Evolutionary conservation across 2,113 vertebrate species (phyloP).

Genomic region (Halichoeres trimaculatus): DNA sequence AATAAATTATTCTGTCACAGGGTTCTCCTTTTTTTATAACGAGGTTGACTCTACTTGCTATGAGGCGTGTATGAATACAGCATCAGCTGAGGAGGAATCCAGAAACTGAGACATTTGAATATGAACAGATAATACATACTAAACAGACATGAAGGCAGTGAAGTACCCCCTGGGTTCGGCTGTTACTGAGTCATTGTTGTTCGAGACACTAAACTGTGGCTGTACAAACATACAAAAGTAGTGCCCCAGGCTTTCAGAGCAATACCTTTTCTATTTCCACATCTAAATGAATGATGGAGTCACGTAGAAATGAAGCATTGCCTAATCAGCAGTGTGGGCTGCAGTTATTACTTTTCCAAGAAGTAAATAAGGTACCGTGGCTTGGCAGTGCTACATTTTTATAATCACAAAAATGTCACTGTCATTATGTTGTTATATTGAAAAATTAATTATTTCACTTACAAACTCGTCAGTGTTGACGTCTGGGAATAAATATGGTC

Average conservation of each 20-base stretch:
- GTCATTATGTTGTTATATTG: background rate
- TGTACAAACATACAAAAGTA: background rate
- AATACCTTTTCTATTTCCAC: background rate
- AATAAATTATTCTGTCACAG: constrained; percentile 52
- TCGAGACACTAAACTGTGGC: background rate
- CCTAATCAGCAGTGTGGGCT: background rate
- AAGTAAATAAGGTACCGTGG: background rate
- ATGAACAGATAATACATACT: constrained; percentile 36
- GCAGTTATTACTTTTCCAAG: constrained; percentile 5
- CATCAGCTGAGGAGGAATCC: constrained; percentile 15
- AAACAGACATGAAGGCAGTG: constrained; percentile 26
- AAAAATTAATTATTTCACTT: background rate
- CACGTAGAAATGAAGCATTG: background rate
- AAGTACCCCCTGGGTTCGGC: constrained; percentile 4
- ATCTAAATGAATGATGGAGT: background rate
- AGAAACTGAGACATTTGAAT: constrained; percentile 31
- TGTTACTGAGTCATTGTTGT: constrained; percentile 12
- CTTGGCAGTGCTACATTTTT: background rate
- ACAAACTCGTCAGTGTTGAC: background rate
- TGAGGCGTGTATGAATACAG: constrained; percentile 11
- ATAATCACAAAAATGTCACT: background rate
- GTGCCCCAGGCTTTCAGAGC: background rate
- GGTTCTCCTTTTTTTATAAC: constrained; percentile 12
- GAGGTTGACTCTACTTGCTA: constrained; percentile 22
- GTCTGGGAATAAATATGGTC: background rate